phyloP scores from a whole-genome alignment of 2,888 invertebrate genomes.

The Apodemia mormo region DNA sequence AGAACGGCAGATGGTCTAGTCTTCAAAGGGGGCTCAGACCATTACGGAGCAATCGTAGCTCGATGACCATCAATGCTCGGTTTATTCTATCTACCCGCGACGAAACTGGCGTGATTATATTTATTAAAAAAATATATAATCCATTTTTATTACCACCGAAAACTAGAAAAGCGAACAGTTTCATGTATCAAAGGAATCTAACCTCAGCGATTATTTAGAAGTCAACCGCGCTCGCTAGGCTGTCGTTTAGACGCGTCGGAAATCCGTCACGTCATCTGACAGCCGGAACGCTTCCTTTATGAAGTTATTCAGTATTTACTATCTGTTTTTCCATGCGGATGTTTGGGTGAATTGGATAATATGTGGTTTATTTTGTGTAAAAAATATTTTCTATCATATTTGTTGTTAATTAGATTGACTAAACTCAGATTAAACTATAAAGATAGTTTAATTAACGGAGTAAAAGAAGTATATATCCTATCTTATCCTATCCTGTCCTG shows the following conservation, averaged over 20 bases:
- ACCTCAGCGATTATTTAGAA: slow-evolving; percentile 8
- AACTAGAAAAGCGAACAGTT: slow-evolving; percentile 5
- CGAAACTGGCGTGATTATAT: too few species aligned
- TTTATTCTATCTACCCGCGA: too few species aligned
- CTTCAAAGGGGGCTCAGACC: too few species aligned
- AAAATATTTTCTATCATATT: background rate
- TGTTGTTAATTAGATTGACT: background rate
- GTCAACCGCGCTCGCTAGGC: slow-evolving; percentile 5
- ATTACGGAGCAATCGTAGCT: too few species aligned
- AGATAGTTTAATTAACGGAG: too few species aligned
- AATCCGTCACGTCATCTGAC: slow-evolving; percentile 16
- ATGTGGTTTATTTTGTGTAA: background rate
- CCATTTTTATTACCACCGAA: background rate
- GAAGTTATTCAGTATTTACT: slow-evolving; percentile 17
- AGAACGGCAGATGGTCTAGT: too few species aligned
- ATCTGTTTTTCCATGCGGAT: slow-evolving; percentile 11
- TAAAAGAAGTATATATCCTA: too few species aligned
- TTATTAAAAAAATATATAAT: too few species aligned
- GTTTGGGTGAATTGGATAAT: slow-evolving; percentile 8
- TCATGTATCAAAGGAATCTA: slow-evolving; percentile 6
- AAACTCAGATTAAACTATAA: too few species aligned
- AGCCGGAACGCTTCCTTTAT: slow-evolving; percentile 15
- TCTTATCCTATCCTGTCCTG: too few species aligned
- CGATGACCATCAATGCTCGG: too few species aligned
- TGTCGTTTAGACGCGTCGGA: slow-evolving; percentile 16